Conservation (phyloP, 2,113 vertebrate species). For the Phoxinus phoxinus region DNA sequence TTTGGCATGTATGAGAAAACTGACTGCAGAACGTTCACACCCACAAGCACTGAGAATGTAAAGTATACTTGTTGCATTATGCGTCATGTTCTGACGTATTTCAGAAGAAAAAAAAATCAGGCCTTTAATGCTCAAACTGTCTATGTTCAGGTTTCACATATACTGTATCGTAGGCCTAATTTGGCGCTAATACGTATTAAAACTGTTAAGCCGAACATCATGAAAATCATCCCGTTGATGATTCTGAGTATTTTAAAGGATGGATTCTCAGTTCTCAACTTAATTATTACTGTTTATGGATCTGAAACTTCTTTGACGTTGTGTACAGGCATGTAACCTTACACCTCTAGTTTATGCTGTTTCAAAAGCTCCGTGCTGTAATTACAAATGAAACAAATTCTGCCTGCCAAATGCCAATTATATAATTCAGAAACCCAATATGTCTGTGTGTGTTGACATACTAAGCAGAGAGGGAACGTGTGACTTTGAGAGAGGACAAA, state of each 20-base stretch:
- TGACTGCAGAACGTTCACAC: neutral
- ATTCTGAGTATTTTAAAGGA: neutral
- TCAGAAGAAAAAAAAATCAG: neutral
- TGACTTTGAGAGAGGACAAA: constrained; percentile 29
- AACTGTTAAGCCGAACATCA: neutral
- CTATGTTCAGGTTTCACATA: neutral
- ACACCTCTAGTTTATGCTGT: neutral
- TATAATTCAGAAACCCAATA: neutral
- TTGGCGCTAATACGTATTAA: neutral
- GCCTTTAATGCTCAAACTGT: neutral
- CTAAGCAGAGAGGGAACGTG: neutral
- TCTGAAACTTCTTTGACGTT: neutral
- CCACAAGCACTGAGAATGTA: neutral
- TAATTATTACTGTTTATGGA: neutral
- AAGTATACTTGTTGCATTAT: neutral
- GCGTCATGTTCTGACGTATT: neutral
- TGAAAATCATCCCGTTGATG: neutral
- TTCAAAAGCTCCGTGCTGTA: neutral
- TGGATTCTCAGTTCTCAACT: neutral
- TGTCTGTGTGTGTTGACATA: neutral
- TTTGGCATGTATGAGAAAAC: neutral
- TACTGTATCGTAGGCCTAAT: neutral
- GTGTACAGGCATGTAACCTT: neutral
- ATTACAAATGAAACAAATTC: neutral
- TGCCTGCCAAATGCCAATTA: neutral